Evolutionary conservation across 2,113 vertebrate species (phyloP).

Genomic region (Paracanthobrama guichenoti): DNA sequence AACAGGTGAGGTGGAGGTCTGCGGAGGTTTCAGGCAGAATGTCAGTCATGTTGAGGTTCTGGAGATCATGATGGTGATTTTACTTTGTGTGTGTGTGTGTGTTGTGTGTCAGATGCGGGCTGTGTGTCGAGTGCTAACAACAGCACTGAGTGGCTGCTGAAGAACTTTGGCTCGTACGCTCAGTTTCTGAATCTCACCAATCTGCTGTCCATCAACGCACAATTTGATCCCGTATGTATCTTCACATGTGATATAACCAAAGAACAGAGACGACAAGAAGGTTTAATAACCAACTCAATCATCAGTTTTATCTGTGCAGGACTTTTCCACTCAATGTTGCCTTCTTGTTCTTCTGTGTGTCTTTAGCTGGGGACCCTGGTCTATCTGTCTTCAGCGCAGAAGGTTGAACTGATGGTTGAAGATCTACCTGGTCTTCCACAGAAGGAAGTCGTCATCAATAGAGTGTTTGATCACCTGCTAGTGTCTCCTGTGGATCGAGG

Average conservation of each 20-base stretch:
- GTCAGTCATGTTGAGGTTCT: not conserved
- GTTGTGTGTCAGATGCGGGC: conserved; percentile 17
- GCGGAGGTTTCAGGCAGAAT: not conserved
- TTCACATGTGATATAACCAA: not conserved
- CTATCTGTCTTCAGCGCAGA: conserved; percentile 61
- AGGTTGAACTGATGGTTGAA: conserved; percentile 62
- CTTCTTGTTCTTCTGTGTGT: not conserved
- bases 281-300: not conserved
- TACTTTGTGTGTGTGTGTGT: not conserved
- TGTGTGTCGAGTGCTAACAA: conserved; percentile 59
- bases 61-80: not conserved
- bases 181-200: conserved; percentile 39
- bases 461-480: conserved; percentile 62
- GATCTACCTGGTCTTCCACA: conserved; percentile 30
- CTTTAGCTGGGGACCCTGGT: conserved; percentile 63
- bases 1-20: conserved; percentile 34
- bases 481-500: conserved; percentile 13
- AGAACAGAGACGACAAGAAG: too few relatives aligned
- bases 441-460: conserved; percentile 59
- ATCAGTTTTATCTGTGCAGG: too few relatives aligned
- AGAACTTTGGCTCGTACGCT: conserved; percentile 67
- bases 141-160: conserved; percentile 64
- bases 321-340: not conserved
- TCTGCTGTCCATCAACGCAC: conserved; percentile 62
- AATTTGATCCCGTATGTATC: conserved; percentile 65